A percentile compares a stretch with the other conserved stretches of the same genome.
phyloP scores from a whole-genome alignment of 2,797 vertebrate genomes.

The Chaetophractus vellerosus region DNA sequence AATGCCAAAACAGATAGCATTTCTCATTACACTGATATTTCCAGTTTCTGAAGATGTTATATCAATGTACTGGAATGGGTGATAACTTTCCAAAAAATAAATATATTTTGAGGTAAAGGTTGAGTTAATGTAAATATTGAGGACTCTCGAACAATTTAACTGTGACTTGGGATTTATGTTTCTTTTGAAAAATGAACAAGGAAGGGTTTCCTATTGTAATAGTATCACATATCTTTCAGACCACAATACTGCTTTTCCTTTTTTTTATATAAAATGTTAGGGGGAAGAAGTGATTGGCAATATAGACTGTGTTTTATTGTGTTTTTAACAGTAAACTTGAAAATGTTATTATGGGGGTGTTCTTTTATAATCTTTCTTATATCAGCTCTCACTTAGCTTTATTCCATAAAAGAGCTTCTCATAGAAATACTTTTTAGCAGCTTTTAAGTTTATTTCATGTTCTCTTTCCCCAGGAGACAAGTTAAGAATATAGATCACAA shows the following conservation, averaged over 20 bases:
- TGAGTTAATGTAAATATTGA: background rate
- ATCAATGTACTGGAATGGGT: background rate
- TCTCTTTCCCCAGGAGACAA: slow-evolving; percentile 58
- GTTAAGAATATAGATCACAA: slow-evolving; percentile 70
- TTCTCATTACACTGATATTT: slow-evolving; percentile 20
- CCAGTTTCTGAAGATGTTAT: background rate
- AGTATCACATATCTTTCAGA: background rate
- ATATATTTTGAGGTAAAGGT: background rate
- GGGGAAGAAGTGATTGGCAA: background rate
- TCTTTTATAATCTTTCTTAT: slow-evolving; percentile 65
- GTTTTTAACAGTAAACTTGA: slow-evolving; percentile 27
- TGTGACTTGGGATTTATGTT: background rate
- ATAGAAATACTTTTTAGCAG: slow-evolving; percentile 31
- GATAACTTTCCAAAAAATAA: background rate
- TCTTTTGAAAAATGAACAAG: background rate
- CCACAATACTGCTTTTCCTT: background rate
- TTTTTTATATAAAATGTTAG: slow-evolving; percentile 13
- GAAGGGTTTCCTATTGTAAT: background rate
- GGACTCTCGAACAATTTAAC: background rate
- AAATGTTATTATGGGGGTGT: background rate
- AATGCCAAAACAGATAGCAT: background rate
- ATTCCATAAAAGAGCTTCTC: slow-evolving; percentile 54
- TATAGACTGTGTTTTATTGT: slow-evolving; percentile 17
- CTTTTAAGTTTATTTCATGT: slow-evolving; percentile 69
- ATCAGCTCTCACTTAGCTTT: slow-evolving; percentile 39